phyloP scores from a whole-genome alignment of 2,797 vertebrate genomes.

The Pristis pectinata region DNA sequence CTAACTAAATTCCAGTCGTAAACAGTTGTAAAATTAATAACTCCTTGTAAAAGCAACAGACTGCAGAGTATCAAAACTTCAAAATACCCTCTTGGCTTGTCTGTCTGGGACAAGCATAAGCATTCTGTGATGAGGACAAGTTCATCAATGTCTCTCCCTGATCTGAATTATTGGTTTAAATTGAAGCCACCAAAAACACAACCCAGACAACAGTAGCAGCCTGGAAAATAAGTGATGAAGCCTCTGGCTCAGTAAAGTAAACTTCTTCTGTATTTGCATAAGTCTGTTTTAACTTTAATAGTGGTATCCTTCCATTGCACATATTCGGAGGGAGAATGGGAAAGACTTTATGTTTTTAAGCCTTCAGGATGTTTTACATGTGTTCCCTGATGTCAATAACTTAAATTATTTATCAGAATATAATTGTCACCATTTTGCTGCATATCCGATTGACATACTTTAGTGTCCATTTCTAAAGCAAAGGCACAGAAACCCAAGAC shows the following conservation, averaged over 20 bases:
- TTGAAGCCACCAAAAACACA: conserved; percentile 27
- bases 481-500: not conserved
- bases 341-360: not conserved
- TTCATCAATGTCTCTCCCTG: conserved; percentile 6
- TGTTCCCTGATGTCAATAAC: not conserved
- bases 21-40: conserved; percentile 34
- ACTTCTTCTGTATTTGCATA: not conserved
- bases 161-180: conserved; percentile 10
- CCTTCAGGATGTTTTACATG: not conserved
- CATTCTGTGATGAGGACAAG: conserved; percentile 26
- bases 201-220: not conserved
- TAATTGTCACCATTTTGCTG: not conserved
- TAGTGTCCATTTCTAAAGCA: not conserved
- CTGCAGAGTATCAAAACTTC: conserved; percentile 21
- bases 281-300: not conserved
- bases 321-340: not conserved
- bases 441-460: not conserved
- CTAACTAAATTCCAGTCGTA: conserved; percentile 23
- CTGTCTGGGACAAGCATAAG: conserved; percentile 19
- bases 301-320: not conserved
- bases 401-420: conserved; percentile 5
- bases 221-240: not conserved
- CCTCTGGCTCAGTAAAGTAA: not conserved
- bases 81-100: conserved; percentile 12
- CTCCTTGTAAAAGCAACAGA: conserved; percentile 27